Conservation (phyloP, 1,140 invertebrate genomes). For the Panagrolaimus sp. region DNA sequence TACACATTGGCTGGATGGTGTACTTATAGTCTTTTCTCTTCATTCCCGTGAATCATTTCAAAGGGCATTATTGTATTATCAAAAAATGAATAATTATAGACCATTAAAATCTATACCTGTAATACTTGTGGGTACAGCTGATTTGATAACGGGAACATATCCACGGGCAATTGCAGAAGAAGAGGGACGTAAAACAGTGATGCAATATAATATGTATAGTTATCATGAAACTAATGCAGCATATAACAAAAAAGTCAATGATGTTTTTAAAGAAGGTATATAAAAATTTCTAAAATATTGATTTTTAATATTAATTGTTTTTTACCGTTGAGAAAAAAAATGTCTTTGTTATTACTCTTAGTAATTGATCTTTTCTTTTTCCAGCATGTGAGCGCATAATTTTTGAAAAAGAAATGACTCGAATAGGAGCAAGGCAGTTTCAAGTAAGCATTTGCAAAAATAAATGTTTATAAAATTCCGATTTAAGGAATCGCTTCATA, state of each 20-base stretch:
- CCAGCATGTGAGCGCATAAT: conserved; percentile 1
- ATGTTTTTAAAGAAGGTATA: conserved; percentile 17
- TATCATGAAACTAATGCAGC: conserved; percentile 97
- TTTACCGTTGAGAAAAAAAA: neutral
- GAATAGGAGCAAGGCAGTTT: neutral
- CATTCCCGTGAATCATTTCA: conserved; percentile 93
- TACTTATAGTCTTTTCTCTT: conserved; percentile 92
- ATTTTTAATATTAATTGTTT: neutral
- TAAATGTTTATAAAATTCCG: neutral
- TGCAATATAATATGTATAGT: conserved; percentile 77
- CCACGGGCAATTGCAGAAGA: conserved; percentile 84
- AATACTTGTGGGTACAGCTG: conserved; percentile 92
- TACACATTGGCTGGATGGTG: conserved; percentile 93
- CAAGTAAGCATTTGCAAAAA: neutral
- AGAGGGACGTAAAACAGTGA: conserved; percentile 80
- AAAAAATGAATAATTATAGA: conserved; percentile 68
- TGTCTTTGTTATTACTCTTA: neutral
- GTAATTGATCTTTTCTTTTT: neutral
- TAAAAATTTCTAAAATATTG: conserved; percentile 4
- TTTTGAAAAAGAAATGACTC: neutral
- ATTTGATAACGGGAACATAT: conserved; percentile 89
- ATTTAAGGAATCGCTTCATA: neutral
- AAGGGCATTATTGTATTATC: conserved; percentile 85
- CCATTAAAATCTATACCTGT: conserved; percentile 79
- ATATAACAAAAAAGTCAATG: conserved; percentile 89